These are phyloP conservation scores for Diorhabda sublineata DNA, from an alignment of 1,140 invertebrate genomes.

Conservation along the genomic window DNA sequence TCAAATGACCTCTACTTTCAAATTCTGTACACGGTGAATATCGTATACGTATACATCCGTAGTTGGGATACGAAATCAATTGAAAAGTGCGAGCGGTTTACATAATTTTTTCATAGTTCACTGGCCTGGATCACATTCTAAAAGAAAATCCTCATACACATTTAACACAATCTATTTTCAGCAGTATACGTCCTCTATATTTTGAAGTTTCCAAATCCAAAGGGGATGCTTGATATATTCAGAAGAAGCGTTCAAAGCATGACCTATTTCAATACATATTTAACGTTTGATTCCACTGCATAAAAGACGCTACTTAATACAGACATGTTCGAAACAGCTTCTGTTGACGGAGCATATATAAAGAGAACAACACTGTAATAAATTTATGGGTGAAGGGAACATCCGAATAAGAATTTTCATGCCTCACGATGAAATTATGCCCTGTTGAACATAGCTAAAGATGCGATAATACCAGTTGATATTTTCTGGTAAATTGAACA, in stretches of 20 bases:
- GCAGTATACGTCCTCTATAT: too few relatives aligned
- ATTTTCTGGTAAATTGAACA: neutral
- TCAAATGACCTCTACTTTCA: too few relatives aligned
- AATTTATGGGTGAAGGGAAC: neutral
- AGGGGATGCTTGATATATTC: too few relatives aligned
- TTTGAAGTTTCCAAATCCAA: too few relatives aligned
- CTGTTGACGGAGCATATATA: neutral
- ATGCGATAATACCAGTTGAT: neutral
- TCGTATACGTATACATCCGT: too few relatives aligned
- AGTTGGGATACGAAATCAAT: too few relatives aligned
- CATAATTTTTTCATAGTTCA: too few relatives aligned
- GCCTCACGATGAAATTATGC: neutral
- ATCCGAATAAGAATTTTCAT: conserved; percentile 1
- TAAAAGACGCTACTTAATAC: neutral
- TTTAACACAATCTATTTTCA: too few relatives aligned
- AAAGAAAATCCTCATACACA: too few relatives aligned
- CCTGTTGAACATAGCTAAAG: neutral
- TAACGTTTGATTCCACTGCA: neutral
- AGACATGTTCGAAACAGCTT: conserved; percentile 1
- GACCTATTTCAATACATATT: conserved; percentile 2
- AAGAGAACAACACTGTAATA: neutral
- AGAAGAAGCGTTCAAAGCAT: neutral
- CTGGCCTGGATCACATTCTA: too few relatives aligned
- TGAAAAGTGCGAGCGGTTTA: too few relatives aligned
- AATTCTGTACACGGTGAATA: too few relatives aligned